Conservation (phyloP, 2,888 invertebrate genomes). For the Drosophila sordidapex region DNA sequence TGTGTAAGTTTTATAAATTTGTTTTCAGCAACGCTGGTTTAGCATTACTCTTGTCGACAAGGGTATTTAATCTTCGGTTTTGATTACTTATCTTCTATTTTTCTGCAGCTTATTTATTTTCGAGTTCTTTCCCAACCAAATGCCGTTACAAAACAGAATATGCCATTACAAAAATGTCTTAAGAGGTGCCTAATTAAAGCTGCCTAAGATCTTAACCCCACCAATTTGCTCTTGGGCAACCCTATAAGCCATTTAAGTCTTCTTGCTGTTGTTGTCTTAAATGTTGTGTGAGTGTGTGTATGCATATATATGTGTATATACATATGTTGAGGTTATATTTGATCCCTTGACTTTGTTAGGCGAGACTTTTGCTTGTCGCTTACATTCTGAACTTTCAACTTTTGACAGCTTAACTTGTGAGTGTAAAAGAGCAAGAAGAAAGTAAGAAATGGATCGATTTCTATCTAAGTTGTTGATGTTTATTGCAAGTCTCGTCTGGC, state of each 20-base stretch:
- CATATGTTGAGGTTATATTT: conserved; percentile 11
- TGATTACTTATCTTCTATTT: neutral
- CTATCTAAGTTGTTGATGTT: too few species aligned
- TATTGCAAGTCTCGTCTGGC: neutral
- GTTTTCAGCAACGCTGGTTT: neutral
- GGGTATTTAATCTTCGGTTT: neutral
- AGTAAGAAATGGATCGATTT: neutral
- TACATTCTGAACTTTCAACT: conserved; percentile 33
- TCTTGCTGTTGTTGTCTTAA: conserved; percentile 8
- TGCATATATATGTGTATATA: neutral
- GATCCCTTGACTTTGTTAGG: conserved; percentile 24
- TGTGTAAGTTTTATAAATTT: neutral
- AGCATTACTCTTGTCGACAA: neutral
- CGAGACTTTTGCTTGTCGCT: conserved; percentile 25
- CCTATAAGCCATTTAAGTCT: conserved; percentile 51
- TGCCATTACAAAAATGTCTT: neutral
- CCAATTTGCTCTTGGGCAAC: conserved; percentile 40
- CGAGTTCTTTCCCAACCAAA: neutral
- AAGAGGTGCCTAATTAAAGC: conserved; percentile 4
- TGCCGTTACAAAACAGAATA: neutral
- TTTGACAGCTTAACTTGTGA: conserved; percentile 14
- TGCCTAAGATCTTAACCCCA: neutral
- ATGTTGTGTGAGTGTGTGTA: neutral
- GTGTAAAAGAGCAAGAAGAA: neutral
- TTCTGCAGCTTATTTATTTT: neutral